These are phyloP conservation scores for Thymelicus lineola DNA, from an alignment of 2,888 invertebrate species.

Conservation along the genomic window DNA sequence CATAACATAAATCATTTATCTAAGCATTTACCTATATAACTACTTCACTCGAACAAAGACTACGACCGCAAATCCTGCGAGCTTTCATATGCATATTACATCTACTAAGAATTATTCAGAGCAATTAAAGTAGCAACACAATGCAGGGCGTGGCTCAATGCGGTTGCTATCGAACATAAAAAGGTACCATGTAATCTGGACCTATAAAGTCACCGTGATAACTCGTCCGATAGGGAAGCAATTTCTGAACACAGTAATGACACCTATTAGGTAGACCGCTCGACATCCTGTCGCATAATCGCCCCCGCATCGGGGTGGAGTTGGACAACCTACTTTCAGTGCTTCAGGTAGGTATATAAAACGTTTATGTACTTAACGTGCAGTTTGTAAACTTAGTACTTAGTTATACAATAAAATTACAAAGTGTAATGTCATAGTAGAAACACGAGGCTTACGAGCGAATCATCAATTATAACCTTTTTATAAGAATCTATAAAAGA, in stretches of 20 bases:
- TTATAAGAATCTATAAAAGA: no score
- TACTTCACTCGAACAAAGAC: neutral
- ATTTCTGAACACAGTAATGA: conserved; percentile 83
- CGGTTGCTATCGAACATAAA: conserved; percentile 38
- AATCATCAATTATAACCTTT: no score
- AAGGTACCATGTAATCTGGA: conserved; percentile 75
- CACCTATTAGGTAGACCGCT: conserved; percentile 75
- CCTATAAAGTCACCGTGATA: conserved; percentile 79
- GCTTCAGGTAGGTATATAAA: conserved; percentile 39
- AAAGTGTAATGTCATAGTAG: no score
- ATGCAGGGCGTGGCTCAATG: conserved; percentile 22
- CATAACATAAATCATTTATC: no score
- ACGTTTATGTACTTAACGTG: conserved; percentile 25
- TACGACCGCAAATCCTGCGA: neutral
- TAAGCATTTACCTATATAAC: no score
- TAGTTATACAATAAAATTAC: no score
- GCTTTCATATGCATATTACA: conserved; percentile 22
- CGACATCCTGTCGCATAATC: conserved; percentile 78
- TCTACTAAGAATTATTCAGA: conserved; percentile 33
- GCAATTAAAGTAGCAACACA: conserved; percentile 36
- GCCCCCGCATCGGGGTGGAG: conserved; percentile 52
- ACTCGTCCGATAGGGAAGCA: conserved; percentile 81
- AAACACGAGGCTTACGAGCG: no score
- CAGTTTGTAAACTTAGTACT: no score
- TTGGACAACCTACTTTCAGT: conserved; percentile 70